These are phyloP conservation scores for Calidris pygmaea DNA, from an alignment of 2,113 vertebrate species.

Conservation along the genomic window DNA sequence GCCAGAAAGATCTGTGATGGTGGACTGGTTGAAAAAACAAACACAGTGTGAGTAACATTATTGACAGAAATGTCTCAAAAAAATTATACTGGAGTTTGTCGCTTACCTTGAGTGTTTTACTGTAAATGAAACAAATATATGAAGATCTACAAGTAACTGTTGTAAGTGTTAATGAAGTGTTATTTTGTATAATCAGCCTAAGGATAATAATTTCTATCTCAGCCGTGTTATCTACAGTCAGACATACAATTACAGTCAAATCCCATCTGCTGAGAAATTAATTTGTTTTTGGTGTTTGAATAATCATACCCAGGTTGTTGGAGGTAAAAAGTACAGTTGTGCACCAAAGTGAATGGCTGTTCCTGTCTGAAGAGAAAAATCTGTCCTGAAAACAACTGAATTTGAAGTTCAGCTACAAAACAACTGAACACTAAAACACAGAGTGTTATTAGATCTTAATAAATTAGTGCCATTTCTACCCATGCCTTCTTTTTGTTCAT, in stretches of 20 bases:
- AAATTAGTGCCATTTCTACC: neutral
- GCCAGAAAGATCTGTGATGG: neutral
- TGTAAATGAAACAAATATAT: neutral
- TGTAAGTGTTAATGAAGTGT: neutral
- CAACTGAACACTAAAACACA: neutral
- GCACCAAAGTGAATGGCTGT: neutral
- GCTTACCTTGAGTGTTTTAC: neutral
- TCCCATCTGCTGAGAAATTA: neutral
- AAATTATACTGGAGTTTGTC: neutral
- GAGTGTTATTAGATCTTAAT: neutral
- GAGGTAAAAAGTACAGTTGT: neutral
- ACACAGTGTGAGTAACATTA: neutral
- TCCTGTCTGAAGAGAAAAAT: neutral
- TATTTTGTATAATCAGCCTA: neutral
- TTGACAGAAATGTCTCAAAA: neutral
- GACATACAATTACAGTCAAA: neutral
- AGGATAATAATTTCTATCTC: neutral
- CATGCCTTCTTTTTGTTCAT: neutral
- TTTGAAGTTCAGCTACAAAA: neutral
- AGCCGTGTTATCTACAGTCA: neutral
- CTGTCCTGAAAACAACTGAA: neutral
- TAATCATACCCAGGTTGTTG: neutral
- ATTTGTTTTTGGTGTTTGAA: neutral
- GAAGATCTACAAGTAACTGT: neutral
- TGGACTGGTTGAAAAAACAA: neutral